phyloP scores from a whole-genome alignment of 35 echinoderm and acorn worm genomes.

The Nesometra sesokonis region DNA sequence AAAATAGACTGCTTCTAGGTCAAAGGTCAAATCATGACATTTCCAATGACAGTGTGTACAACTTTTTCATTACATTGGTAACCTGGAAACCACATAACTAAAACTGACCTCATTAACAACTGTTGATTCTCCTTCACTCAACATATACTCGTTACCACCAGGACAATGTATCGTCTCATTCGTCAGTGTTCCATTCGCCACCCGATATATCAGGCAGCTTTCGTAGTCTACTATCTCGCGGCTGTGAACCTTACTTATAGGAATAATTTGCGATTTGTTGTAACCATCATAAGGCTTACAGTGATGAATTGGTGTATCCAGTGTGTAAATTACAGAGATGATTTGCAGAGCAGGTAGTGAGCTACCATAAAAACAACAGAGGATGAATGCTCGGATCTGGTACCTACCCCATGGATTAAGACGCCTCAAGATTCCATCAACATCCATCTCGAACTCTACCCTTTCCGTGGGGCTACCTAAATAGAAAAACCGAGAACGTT shows the following conservation, averaged over 20 bases:
- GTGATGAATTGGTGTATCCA: slow-evolving; percentile 4
- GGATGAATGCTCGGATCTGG: background rate
- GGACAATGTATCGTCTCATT: background rate
- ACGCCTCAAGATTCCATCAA: background rate
- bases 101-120: background rate
- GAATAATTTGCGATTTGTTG: background rate
- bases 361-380: background rate
- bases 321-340: slow-evolving; percentile 1
- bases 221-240: background rate
- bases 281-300: background rate
- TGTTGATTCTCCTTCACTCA: background rate
- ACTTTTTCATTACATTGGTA: no score
- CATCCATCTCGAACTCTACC: no score
- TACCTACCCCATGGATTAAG: slow-evolving; percentile 3
- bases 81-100: no score
- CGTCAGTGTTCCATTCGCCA: background rate
- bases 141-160: background rate
- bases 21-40: no score
- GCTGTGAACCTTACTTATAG: background rate
- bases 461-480: no score
- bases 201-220: background rate
- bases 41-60: no score
- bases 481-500: no score
- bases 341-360: slow-evolving; percentile 8
- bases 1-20: no score